Conservation (phyloP, 2,113 vertebrate genomes). For the Heterotilapia buettikoferi region DNA sequence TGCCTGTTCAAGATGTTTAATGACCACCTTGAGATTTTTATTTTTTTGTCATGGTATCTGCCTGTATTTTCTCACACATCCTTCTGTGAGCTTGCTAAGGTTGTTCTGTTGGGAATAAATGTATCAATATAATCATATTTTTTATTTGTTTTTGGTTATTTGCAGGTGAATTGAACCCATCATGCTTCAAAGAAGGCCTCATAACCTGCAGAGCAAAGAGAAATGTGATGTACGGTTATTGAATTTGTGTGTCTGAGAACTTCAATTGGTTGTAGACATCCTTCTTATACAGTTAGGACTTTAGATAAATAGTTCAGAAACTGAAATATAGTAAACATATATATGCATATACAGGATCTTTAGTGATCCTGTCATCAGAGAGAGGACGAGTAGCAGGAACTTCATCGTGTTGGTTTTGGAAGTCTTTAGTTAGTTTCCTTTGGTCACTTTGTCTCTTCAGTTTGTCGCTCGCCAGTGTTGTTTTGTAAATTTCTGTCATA, state of each 20-base stretch:
- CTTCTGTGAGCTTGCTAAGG: background rate
- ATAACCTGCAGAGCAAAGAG: background rate
- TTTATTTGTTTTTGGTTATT: fast-evolving
- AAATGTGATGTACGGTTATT: background rate
- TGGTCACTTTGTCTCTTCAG: background rate
- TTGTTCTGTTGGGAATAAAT: background rate
- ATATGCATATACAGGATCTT: background rate
- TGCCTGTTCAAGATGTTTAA: background rate
- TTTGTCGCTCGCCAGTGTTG: background rate
- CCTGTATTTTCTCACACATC: background rate
- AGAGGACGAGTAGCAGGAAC: background rate
- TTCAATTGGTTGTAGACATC: background rate
- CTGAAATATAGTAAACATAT: background rate
- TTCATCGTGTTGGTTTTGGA: background rate
- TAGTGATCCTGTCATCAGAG: no score
- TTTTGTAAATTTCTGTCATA: background rate
- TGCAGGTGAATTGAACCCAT: background rate
- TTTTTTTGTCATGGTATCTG: background rate
- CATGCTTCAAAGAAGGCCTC: background rate
- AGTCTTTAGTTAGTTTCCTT: background rate
- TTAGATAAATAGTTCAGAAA: background rate
- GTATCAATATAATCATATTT: fast-evolving
- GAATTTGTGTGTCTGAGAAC: background rate
- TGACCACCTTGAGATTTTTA: background rate
- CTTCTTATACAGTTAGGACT: background rate